Base-by-base conservation (phyloP, 2,113 vertebrate genomes). In the Toxotes chatareus region DNA sequence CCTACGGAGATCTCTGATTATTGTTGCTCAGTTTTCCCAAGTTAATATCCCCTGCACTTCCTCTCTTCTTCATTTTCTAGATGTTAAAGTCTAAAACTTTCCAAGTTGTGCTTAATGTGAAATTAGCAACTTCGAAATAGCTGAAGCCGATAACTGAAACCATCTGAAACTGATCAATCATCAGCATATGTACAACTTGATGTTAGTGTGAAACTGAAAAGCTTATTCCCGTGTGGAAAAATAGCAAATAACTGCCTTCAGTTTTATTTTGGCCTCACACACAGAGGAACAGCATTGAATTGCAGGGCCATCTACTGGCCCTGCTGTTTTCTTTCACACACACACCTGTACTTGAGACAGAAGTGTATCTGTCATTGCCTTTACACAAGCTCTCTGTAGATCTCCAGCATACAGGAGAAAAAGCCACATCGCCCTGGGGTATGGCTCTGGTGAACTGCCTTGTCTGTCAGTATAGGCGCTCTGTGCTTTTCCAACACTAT, bases 341-440 rank as follows among this genome's bases (percentile, higher is more conserved):
- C 80, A 85, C 57, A 63, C 67, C 73, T 61, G 13, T 36, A 55
- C 70, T 42, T 21, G 34, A 17, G 51, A 76, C 67, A 59, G 38
- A 72, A 72, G 46, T 61, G 47, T 53, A 84, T 61, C 79, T 86
- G 73, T 81, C 62, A 42, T 4, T 64, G 38, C 73, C 69, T 71
- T 73, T 51, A 14, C 59, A 31, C 23, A 57, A 75, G 38, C 78
- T 69, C 64, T 59, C 60, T 63, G 70, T 61, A 10, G 76, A 79
- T 80, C 77, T 84, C 21, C 23, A 55, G 55, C 47, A 63, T 27
- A 21, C 57, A 66, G 46, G 32, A 42, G 47, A 16, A 73, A 67
- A 67, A 68, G 69, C 79, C 80, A 70, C 75, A 11, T 71, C 17
- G 70, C 82, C 74, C 27, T 0, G 23, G 69, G 72, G 34, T 47